Evolutionary conservation across 2,888 invertebrate genomes (phyloP).

Genomic region (Pachymerium ferrugineum): DNA sequence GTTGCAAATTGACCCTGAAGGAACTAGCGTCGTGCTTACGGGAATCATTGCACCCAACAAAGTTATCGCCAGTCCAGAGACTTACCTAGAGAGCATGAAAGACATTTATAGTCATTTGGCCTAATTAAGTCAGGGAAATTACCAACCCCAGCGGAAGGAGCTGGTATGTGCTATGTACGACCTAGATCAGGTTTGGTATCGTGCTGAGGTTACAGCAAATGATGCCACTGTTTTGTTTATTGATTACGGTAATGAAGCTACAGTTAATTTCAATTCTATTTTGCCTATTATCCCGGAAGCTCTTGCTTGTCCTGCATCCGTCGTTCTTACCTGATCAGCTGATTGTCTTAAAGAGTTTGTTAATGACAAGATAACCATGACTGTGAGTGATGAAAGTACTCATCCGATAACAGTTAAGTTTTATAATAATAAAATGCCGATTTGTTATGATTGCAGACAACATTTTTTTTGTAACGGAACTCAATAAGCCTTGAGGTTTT

Average conservation of each 20-base stretch:
- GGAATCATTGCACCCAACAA: background rate
- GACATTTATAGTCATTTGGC: background rate
- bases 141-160: background rate
- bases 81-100: background rate
- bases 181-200: background rate
- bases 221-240: background rate
- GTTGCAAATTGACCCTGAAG: too few relatives aligned
- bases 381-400: background rate
- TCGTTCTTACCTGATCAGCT: background rate
- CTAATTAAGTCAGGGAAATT: background rate
- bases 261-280: background rate
- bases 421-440: background rate
- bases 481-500: too few relatives aligned
- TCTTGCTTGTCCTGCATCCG: background rate
- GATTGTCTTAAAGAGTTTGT: background rate
- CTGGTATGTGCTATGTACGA: background rate
- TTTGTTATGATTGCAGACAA: too few relatives aligned
- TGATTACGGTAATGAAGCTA: slow-evolving; percentile 7
- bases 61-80: background rate
- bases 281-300: background rate
- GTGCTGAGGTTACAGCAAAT: background rate
- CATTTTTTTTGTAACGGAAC: too few relatives aligned
- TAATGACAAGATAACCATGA: background rate
- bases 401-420: background rate
- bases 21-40: too few relatives aligned